Evolutionary conservation across 2,797 vertebrate genomes (phyloP), one percentile per base, ranked within the genome.

Genomic region (Ctenopoma kingsleyae): DNA sequence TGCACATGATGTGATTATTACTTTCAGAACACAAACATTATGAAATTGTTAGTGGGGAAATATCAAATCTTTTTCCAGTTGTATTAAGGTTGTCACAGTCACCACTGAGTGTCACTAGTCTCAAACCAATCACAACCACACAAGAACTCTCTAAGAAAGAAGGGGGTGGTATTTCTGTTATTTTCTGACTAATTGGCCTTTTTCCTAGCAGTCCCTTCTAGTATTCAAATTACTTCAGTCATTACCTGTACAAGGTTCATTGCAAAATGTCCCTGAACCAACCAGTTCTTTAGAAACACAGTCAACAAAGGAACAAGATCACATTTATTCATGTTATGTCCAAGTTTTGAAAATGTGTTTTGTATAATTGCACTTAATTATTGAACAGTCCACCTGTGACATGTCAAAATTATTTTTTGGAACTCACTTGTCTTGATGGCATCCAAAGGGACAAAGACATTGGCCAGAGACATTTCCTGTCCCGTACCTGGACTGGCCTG

Each of bases 341-440:
- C 6, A 41, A 6, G 3, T 16, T 20, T 27, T 48, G 16, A 64
- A 7, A 19, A 35, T 35, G 40, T 56, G 11, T 32, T 6, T n/a
- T n/a, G 4, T n/a, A 56, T 6, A 63, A 57, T 10, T 27, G 5
- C 5, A 46, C 1, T 20, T 1, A 41, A 48, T 27, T 30, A 30
- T 23, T 58, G 22, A 7, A 35, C 10, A 54, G n/a, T 53, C 17
- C 27, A 35, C 27, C 19, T 41, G 9, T 46, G 43, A n/a, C n/a
- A n/a, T n/a, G n/a, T n/a, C n/a, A n/a, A n/a, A n/a, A n/a, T n/a
- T n/a, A n/a, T n/a, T 65, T 51, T 7, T 4, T 48, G 16, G 13
- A 40, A 95, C 97, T 95, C 91, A 99, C 98, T 99, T 75, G 97
- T 97, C 75, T 94, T 97, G 85, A 99, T 96, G 27, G 94, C 91